These are phyloP conservation scores for Drosophila bocqueti DNA, from an alignment of 1,140 invertebrate species.

Conservation along the genomic window DNA sequence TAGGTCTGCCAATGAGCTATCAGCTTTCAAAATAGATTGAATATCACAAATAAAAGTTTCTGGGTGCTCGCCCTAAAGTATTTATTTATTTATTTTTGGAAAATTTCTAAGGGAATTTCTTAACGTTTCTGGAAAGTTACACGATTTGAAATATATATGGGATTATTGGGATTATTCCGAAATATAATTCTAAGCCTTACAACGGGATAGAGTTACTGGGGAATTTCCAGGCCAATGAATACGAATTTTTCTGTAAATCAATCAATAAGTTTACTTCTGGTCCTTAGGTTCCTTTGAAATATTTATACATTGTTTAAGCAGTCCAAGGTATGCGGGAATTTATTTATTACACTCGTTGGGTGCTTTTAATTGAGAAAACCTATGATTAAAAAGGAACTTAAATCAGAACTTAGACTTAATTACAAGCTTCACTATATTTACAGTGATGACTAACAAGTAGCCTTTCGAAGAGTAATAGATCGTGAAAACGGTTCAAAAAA, in stretches of 20 bases:
- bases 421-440: not conserved
- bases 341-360: too few relatives aligned
- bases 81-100: constrained; percentile 34
- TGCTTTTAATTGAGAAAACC: not conserved
- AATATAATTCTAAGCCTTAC: not conserved
- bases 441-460: not conserved
- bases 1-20: constrained; percentile 12
- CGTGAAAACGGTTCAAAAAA: not conserved
- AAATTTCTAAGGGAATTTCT: constrained; percentile 4
- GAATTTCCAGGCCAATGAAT: not conserved
- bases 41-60: constrained; percentile 21
- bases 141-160: not conserved
- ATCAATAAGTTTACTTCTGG: not conserved
- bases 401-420: not conserved
- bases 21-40: constrained; percentile 18
- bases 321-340: not conserved
- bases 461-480: not conserved
- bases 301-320: not conserved
- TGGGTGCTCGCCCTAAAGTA: not conserved
- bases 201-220: not conserved
- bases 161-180: not conserved
- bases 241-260: not conserved
- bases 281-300: not conserved
- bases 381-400: constrained; percentile 10
- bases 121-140: not conserved